Evolutionary conservation across 92 coral and sea anemone species (phyloP).

Genomic region (Porites evermanni): DNA sequence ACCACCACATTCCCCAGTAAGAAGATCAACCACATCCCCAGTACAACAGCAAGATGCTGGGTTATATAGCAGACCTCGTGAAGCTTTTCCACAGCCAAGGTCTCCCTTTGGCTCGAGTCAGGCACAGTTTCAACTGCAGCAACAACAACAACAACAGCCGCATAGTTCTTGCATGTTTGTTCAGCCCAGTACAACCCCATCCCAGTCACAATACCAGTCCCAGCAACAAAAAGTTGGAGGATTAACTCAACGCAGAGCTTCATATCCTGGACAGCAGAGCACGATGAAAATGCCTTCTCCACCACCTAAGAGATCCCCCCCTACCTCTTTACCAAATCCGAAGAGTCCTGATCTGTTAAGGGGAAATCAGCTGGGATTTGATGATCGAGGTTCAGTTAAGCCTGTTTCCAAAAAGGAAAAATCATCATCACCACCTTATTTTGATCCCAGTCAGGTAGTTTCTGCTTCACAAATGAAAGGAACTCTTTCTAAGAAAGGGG

Average conservation of each 20-base stretch:
- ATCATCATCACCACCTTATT: slow-evolving; percentile 8
- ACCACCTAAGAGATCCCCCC: slow-evolving; percentile 35
- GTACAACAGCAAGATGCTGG: slow-evolving; percentile 69
- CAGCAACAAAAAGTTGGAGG: slow-evolving; percentile 45
- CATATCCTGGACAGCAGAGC: slow-evolving; percentile 71
- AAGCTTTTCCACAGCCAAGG: slow-evolving; percentile 49
- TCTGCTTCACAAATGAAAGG: slow-evolving; percentile 12
- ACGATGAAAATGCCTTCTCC: slow-evolving; percentile 39
- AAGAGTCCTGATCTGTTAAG: slow-evolving; percentile 32
- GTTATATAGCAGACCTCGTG: slow-evolving; percentile 62
- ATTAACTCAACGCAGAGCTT: slow-evolving; percentile 49
- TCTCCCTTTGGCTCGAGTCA: slow-evolving; percentile 35
- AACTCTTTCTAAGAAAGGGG: neutral
- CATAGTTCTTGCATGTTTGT: slow-evolving; percentile 86
- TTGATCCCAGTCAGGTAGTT: neutral
- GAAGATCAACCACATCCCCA: slow-evolving; percentile 66
- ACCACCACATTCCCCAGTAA: slow-evolving; percentile 56
- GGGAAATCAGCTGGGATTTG: slow-evolving; percentile 25
- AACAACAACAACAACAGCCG: slow-evolving; percentile 44
- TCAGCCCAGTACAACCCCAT: slow-evolving; percentile 48
- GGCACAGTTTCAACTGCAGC: slow-evolving; percentile 33
- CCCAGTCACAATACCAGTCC: slow-evolving; percentile 67
- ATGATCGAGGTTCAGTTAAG: slow-evolving; percentile 3
- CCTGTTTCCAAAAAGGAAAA: slow-evolving; percentile 20
- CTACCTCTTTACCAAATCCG: slow-evolving; percentile 40